A percentile compares a stretch with the other conserved stretches of the same genome.
phyloP scores from a whole-genome alignment of 2,113 vertebrate genomes.

The Aramus guarauna region DNA sequence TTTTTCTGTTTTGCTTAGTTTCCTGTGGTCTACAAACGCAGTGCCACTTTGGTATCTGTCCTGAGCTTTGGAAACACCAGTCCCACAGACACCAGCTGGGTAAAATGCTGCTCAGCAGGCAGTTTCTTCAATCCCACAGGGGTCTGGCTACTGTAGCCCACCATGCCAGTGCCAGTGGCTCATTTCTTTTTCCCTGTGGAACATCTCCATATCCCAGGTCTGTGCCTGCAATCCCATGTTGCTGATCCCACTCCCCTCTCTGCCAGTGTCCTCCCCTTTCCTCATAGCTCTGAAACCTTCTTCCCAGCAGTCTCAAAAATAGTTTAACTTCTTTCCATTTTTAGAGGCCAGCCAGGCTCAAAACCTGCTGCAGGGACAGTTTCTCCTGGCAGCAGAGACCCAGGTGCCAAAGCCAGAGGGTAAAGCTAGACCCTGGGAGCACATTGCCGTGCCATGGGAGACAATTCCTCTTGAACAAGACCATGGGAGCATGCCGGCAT shows the following conservation, averaged over 20 bases:
- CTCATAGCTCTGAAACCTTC: neutral
- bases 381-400: neutral
- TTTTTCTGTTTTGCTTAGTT: neutral
- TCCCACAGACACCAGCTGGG: neutral
- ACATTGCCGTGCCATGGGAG: neutral
- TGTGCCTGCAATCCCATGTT: neutral
- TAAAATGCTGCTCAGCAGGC: neutral
- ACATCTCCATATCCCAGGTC: neutral
- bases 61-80: neutral
- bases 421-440: neutral
- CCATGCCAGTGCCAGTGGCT: neutral
- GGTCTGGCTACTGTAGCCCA: neutral
- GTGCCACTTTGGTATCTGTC: neutral
- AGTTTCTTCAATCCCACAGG: neutral
- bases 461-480: neutral
- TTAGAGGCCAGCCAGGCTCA: neutral
- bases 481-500: accelerated
- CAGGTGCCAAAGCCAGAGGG: neutral
- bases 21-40: neutral
- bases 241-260: neutral
- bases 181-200: neutral
- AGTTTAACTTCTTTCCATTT: neutral
- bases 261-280: neutral
- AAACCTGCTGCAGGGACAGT: neutral
- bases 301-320: neutral